Percentiles rank a stretch among this genome's conserved stretches.
Conservation (phyloP, 2,888 invertebrate species). For the Ganaspis brasiliensis region DNA sequence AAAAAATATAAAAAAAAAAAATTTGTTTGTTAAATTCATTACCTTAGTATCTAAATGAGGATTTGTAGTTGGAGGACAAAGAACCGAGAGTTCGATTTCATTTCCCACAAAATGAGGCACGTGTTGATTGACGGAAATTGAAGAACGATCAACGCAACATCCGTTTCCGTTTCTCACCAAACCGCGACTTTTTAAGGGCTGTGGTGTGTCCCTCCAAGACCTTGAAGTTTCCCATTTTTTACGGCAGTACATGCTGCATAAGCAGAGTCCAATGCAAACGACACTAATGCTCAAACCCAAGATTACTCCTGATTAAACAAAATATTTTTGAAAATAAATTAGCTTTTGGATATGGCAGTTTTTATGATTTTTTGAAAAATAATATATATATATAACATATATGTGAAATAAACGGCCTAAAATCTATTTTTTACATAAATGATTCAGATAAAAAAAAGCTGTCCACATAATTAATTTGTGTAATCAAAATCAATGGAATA, state of each 20-base stretch:
- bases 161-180: conserved; percentile 73
- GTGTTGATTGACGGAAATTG: conserved; percentile 72
- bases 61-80: conserved; percentile 76
- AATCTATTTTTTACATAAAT: too few relatives aligned
- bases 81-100: conserved; percentile 78
- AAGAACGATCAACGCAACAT: conserved; percentile 75
- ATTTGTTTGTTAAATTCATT: too few relatives aligned
- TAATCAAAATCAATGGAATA: too few relatives aligned
- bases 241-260: conserved; percentile 77
- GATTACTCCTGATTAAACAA: conserved; percentile 75
- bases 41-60: conserved; percentile 84
- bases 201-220: conserved; percentile 70
- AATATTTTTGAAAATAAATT: conserved; percentile 16
- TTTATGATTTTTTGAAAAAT: too few relatives aligned
- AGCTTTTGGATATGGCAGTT: too few relatives aligned
- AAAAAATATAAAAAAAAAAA: too few relatives aligned
- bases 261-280: conserved; percentile 78
- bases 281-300: conserved; percentile 80
- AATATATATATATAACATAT: too few relatives aligned
- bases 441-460: not conserved
- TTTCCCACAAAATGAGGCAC: conserved; percentile 67
- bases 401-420: too few relatives aligned
- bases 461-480: not conserved
- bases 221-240: conserved; percentile 74
- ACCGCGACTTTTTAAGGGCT: conserved; percentile 70